Evolutionary conservation across 2,888 invertebrate species (phyloP), one percentile per base, ranked within the genome.

Genomic region (Hydriomena furcata): DNA sequence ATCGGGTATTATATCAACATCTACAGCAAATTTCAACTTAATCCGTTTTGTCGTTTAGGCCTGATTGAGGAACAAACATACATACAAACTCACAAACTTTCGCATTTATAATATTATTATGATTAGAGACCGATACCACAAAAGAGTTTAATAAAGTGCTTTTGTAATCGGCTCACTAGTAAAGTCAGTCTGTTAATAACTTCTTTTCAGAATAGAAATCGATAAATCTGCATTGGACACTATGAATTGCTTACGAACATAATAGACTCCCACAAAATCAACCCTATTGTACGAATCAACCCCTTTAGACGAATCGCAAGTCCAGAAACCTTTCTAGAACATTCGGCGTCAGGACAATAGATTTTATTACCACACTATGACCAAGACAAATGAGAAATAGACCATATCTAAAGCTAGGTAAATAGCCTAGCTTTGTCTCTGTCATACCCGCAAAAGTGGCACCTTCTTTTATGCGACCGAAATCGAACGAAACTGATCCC

Each of bases 301-400:
- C 44, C 56, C 61, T 60, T 63, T 62, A 61, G 58, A 47, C 34
- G 38, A 52, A 50, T 57, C 48, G 37, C 60, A 58, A 51, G 56
- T 52, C 50, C 52, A 23, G 27, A 21, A n/a, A 49, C 52, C 55
- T 57, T 56, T 54, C 52, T 49, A 47, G 49, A 47, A 44, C 58
- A 48, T 51, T 50, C 24, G 44, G 46, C 55, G 47, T 49, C 61
- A 63, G 48, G 60, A 84, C 82, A 86, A 84, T 82, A 76, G 78
- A 72, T 80, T 81, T 81, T 81, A 80, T 79, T 75, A 82, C 77
- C 76, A 57, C 75, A 81, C 79, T 79, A 82, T 80, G 76, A 75
- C 71, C 73, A 85, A 88, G 87, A 88, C 85, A 86, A 88, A 89
- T 86, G 87, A 84, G 82, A 79, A 82, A 86, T 82, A 84, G 74